Conservation (phyloP, 2,797 vertebrate genomes). For the Sphenopsis melanotis region DNA sequence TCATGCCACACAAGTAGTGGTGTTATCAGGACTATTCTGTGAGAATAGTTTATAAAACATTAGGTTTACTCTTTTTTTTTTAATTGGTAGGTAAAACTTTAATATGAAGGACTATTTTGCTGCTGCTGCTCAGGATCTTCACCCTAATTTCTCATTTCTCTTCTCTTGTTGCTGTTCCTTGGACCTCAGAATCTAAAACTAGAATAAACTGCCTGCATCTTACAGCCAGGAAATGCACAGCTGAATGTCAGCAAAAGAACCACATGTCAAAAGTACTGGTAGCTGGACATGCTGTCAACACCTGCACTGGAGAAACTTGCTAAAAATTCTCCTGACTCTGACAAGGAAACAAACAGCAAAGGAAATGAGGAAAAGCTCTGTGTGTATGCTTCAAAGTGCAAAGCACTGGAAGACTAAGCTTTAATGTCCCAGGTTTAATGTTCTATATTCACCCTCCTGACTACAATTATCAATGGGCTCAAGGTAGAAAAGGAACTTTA, state of each 20-base stretch:
- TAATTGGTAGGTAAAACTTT: not conserved
- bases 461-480: not conserved
- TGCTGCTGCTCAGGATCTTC: not conserved
- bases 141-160: not conserved
- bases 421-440: not conserved
- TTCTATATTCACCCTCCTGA: not conserved
- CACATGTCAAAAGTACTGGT: not conserved
- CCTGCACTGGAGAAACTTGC: not conserved
- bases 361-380: not conserved
- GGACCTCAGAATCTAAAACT: not conserved
- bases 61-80: not conserved
- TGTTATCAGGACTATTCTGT: not conserved
- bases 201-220: not conserved
- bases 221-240: not conserved
- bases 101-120: not conserved
- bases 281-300: not conserved
- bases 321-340: not conserved
- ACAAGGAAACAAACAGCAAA: not conserved
- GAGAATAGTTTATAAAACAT: not conserved
- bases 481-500: not conserved
- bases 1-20: not conserved
- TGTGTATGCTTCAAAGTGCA: not conserved
- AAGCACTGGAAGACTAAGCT: not conserved
- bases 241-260: not conserved
- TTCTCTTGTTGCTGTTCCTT: not conserved